Percentiles rank a stretch among this genome's conserved stretches.
Evolutionary conservation across 2,888 invertebrate species (phyloP).

Genomic region (Sphecodes monilicornis): DNA sequence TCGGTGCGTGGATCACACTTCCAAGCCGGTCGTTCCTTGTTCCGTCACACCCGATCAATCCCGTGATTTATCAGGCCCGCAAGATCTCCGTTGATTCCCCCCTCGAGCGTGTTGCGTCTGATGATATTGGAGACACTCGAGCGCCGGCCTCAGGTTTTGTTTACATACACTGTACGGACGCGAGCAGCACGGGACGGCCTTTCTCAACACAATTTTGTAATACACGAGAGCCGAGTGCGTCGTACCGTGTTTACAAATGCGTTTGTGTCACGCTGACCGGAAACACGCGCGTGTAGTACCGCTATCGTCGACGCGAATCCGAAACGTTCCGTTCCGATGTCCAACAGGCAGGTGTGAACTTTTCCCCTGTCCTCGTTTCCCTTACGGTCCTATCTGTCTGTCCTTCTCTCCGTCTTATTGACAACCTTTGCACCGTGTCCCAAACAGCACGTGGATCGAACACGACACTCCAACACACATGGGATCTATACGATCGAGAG

Average conservation of each 20-base stretch:
- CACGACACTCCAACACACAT: conserved; percentile 15
- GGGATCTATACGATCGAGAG: conserved; percentile 21
- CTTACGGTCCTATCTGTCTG: neutral
- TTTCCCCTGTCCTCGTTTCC: conserved; percentile 1
- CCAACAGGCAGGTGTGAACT: conserved; percentile 10
- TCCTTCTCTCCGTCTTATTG: conserved; percentile 5
- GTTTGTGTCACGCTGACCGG: conserved; percentile 37
- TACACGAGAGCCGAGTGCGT: neutral
- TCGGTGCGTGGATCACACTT: conserved; percentile 16
- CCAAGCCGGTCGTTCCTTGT: conserved; percentile 10
- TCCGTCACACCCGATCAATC: conserved; percentile 15
- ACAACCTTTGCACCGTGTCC: conserved; percentile 25
- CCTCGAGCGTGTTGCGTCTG: neutral
- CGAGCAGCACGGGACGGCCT: neutral
- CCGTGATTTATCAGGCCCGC: neutral
- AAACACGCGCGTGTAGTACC: neutral
- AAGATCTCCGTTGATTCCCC: neutral
- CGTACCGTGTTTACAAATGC: conserved; percentile 48
- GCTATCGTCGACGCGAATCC: conserved; percentile 21
- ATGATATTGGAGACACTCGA: neutral
- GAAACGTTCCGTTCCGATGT: neutral
- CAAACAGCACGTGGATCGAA: conserved; percentile 49
- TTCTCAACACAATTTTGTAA: conserved; percentile 32
- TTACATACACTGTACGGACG: conserved; percentile 28
- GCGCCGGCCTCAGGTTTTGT: conserved; percentile 11